Base-by-base conservation (phyloP, 2,113 vertebrate genomes). In the Alligator mississippiensis region DNA sequence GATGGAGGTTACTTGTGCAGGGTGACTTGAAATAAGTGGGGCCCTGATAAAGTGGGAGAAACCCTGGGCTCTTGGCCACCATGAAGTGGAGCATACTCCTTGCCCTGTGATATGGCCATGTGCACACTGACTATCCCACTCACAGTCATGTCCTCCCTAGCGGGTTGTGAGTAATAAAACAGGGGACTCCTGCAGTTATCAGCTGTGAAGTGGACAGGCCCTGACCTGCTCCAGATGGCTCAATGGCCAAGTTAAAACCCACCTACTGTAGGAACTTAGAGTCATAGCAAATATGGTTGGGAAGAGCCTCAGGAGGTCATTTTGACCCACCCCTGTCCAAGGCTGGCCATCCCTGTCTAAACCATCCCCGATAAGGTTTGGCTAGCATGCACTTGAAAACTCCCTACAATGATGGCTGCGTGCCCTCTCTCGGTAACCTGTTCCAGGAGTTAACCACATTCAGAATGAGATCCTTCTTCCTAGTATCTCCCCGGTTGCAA, bases 81-180 rank as follows among this genome's bases (percentile, higher is more conserved):
- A 24, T 27, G 13, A n/a, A 22, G 11, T 6, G 4, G 28, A 38
- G 9, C 1, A 5, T 17, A 0, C 72, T 34, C 47, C 55, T 78
- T 59, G 1, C 24, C 8, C 11, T 3, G 0, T 28, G 57, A 25
- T 25, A 2, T 11, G 22, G 61, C 1, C 1, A 12, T 7, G 19
- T 30, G 22, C 68, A 61, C 12, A 5, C 17, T 27, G 25, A 62
- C 61, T 11, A 16, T 34, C 18, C 60, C 61, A 38, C 24, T 24
- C 12, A 30, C 34, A 47, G 34, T 8, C 1, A 5, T 16, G 80
- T 58, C 27, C 22, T 9, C 75, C 16, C n/a, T 4, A 55, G 27
- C 4, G 60, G 68, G 19, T 72, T 34, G 62, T 54, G 59, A 59
- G 47, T 22, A 4, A 25, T 38, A 34, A 59, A 64, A 16, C 47